Evolutionary conservation across 2,888 invertebrate genomes (phyloP), one percentile per base, ranked within the genome.

Genomic region (Spicauda simplicius): DNA sequence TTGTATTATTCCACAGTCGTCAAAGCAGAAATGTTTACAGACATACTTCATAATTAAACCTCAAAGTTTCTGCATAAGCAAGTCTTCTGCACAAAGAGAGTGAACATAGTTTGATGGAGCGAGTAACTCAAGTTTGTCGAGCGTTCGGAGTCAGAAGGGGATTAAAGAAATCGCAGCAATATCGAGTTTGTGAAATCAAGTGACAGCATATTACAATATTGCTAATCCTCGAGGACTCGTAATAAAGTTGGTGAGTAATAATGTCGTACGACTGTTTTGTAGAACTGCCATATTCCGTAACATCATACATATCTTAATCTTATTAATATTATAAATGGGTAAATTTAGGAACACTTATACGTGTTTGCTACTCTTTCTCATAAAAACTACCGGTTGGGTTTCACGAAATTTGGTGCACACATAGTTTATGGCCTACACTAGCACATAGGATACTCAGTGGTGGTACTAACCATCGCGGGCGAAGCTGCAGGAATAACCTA

Each of bases 61-160:
- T 37, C 10, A 37, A 41, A 41, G 41, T 41, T 41, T 41, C 14
- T 41, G 41, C 41, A 41, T 41, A 41, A 12, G 10, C 41, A 41
- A 41, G 14, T 41, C 41, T 41, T 41, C 41, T 41, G 25, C 25
- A 4, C 14, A 41, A 12, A 41, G 14, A 41, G 41, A 41, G 14
- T 10, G 41, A 41, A 41, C 14, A 12, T 41, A 41, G 41, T 76
- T 78, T 71, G 75, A 72, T 69, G 68, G 64, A 69, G 64, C 30
- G 71, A 74, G 73, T 70, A 81, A 80, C 64, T 72, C 76, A 81
- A 83, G 78, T 84, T 84, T 78, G 76, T 75, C 72, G 74, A 78
- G 77, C 61, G 76, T 72, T 73, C 65, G 73, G 76, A 76, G 73
- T 64, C 66, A 67, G 76, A 77, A 14, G 69, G 66, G 76, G 77